These are phyloP conservation scores for Lasioglossum oenotherae DNA, from an alignment of 2,888 invertebrate genomes.

Conservation along the genomic window DNA sequence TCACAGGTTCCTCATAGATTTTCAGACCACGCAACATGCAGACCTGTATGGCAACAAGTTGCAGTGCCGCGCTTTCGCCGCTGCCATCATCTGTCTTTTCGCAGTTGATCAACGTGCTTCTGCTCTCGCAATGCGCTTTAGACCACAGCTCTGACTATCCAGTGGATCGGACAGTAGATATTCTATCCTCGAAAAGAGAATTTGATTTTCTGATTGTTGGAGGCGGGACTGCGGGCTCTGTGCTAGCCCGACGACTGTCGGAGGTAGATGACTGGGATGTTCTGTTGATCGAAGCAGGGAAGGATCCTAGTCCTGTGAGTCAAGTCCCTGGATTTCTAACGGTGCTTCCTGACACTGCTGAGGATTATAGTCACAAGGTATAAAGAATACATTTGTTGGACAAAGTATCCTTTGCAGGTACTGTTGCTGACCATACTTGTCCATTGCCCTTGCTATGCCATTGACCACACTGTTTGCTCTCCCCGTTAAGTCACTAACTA, in stretches of 20 bases:
- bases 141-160: conserved; percentile 87
- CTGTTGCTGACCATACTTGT: background rate
- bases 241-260: conserved; percentile 85
- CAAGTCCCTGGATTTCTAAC: conserved; percentile 84
- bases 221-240: conserved; percentile 86
- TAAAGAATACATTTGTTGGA: background rate
- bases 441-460: background rate
- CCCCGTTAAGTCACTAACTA: background rate
- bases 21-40: conserved; percentile 66
- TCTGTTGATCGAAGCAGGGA: conserved; percentile 86
- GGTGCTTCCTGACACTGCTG: conserved; percentile 74
- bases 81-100: conserved; percentile 85
- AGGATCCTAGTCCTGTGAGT: conserved; percentile 84
- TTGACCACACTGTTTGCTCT: background rate
- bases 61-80: conserved; percentile 74
- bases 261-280: conserved; percentile 85
- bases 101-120: conserved; percentile 86
- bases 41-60: conserved; percentile 66
- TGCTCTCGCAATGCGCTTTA: conserved; percentile 87
- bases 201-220: conserved; percentile 83
- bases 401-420: background rate
- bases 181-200: conserved; percentile 72
- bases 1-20: background rate
- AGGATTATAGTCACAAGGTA: conserved; percentile 85
- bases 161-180: conserved; percentile 84